Evolutionary conservation across 2,113 vertebrate genomes (phyloP), one percentile per base, ranked within the genome.

Genomic region (Strix uralensis): DNA sequence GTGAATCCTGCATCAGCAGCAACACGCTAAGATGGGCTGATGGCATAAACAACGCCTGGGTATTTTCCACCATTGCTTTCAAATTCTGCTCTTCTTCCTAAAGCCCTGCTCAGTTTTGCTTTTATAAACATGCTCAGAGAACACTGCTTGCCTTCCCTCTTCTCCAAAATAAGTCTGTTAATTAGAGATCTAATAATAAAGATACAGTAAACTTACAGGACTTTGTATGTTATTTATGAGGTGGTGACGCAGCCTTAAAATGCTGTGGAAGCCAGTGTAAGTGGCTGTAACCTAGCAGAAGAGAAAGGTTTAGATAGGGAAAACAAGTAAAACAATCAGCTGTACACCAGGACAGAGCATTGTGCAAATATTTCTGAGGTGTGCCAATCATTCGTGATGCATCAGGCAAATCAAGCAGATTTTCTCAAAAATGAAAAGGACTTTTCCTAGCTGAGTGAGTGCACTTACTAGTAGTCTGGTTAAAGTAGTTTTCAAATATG

Each of bases 171-270:
- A 85, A 74, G 32, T 20, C 11, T 17, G 54, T 84, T 88, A 63
- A 82, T 58, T 87, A 69, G 27, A 92, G 40, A 61, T 78, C 88
- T 36, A 86, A 88, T 86, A 96, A 91, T 75, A 92, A 94, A 72
- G 40, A 61, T 58, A 84, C 15, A 27, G 69, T 91, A 91, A 92
- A 91, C 19, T 71, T 88, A 25, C 19, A 81, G 72, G 57, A 74
- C 65, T 89, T 84, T 46, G 14, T 72, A 44, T 59, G n/a, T 92
- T 88, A 71, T 90, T 93, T 88, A 92, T 59, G 69, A 96, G 44
- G 34, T 18, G 44, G 34, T 89, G 81, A 96, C 34, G 92, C 71
- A 91, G 74, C 67, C 83, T 93, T 89, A 54, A 94, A 94, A 86
- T 81, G 36, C 52, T 77, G 71, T 0, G 0, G 70, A 72, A 83